Conservation (phyloP, 2,797 vertebrate genomes). For the Gobio occitaniae region DNA sequence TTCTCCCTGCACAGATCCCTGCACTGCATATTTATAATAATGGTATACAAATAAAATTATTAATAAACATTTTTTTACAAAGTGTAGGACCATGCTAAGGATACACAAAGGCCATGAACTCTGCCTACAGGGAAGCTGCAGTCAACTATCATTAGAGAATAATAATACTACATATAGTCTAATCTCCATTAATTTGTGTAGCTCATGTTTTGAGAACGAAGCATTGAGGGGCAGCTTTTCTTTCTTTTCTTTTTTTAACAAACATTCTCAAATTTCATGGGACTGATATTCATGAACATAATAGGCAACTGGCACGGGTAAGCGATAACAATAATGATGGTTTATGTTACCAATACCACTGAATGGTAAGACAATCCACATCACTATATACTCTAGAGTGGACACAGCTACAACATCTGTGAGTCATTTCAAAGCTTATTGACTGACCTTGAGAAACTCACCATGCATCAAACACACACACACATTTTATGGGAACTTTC, state of each 20-base stretch:
- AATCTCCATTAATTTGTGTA: background rate
- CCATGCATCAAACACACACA: background rate
- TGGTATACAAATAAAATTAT: background rate
- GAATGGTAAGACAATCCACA: constrained; percentile 13
- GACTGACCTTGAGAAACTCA: constrained; percentile 3
- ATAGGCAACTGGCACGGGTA: background rate
- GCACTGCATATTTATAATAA: background rate
- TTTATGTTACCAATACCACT: background rate
- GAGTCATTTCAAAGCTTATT: background rate
- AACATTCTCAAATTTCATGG: background rate
- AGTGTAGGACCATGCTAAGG: background rate
- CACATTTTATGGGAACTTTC: background rate
- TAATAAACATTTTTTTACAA: background rate
- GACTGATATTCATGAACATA: background rate
- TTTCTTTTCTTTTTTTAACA: background rate
- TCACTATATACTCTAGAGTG: background rate
- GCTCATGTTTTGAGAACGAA: constrained; percentile 4
- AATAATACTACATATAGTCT: background rate
- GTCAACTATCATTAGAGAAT: background rate
- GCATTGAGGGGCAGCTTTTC: background rate
- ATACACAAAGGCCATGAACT: background rate
- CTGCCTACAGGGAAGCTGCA: background rate
- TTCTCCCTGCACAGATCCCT: background rate
- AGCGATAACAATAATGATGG: constrained; percentile 1
- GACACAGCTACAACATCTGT: constrained; percentile 6